Base-by-base conservation (phyloP, 2,797 vertebrate genomes). In the Parauchenoglanis ngamensis region DNA sequence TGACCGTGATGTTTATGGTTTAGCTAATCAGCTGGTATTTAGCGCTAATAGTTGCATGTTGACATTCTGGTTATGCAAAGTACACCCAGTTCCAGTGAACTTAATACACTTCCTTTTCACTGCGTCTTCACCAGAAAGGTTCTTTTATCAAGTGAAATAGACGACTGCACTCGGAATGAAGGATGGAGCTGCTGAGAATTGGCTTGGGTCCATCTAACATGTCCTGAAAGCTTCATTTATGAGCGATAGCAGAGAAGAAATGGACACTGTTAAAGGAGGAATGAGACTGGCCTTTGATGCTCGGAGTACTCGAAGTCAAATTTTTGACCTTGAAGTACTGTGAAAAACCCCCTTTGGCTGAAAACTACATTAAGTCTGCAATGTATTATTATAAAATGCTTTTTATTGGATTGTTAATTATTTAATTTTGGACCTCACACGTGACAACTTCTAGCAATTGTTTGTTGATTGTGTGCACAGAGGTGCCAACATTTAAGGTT, bases 51-150 rank as follows among this genome's bases (percentile, higher is more conserved):
- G 56, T 31, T 19, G 28, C 44, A 63, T 72, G 73, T 87, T 52
- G 73, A 70, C n/a, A 49, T 85, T 85, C 73, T 52, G 65, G 83
- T 85, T 80, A 85, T 85, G 83, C 54, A 85, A 73, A 31, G 10
- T 40, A 84, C 49, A 65, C 73, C 79, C 35, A 49, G 25, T 61
- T 70, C 52, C 28, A 79, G 25, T 49, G 19, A 12, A 67, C 57
- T 65, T 21, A 83, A 76, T 59, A 83, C n/a, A 28, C 80, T 40
- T 77, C 52, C 59, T 46, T 72, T 19, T 85, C 31, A 7, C 31
- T 15, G 0, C 23, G 13, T 31, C 72, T 57, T 46, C 72, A 11
- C 44, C 61, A 46, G 81, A 21, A 49, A 82, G 23, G 70, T 28
- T n/a, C 15, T 63, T 83, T 67, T 77, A 76, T 54, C 31, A 76